Conservation (phyloP, 2,797 vertebrate species). For the Sciaenops ocellatus region DNA sequence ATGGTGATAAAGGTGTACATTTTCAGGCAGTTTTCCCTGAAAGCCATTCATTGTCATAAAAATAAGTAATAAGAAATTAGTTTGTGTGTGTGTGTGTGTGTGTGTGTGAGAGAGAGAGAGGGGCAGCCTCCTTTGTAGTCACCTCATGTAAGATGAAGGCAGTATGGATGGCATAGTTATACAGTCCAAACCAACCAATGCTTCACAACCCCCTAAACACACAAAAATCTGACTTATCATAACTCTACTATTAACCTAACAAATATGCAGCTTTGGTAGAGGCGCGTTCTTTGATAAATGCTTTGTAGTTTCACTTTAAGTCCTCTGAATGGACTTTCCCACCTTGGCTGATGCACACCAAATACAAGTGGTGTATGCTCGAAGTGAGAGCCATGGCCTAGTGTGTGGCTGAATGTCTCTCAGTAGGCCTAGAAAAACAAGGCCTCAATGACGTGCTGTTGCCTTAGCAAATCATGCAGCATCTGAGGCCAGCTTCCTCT, state of each 20-base stretch:
- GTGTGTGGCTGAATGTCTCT: conserved; percentile 53
- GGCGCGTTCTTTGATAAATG: not conserved
- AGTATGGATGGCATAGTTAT: not conserved
- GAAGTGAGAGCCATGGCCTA: conserved; percentile 34
- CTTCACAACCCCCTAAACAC: not conserved
- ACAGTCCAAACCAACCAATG: conserved; percentile 5
- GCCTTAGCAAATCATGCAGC: conserved; percentile 57
- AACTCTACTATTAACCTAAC: not conserved
- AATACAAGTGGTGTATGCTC: conserved; percentile 37
- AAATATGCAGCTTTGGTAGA: not conserved
- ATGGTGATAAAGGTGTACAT: too few relatives aligned
- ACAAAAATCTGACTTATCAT: too few relatives aligned
- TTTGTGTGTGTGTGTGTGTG: too few relatives aligned
- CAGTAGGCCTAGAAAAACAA: conserved; percentile 58
- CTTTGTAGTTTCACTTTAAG: conserved; percentile 3
- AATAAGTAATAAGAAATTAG: too few relatives aligned
- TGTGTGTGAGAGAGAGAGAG: too few relatives aligned
- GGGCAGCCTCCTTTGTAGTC: too few relatives aligned
- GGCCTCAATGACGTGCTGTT: conserved; percentile 63
- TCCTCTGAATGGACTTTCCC: conserved; percentile 17
- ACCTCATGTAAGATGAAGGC: not conserved
- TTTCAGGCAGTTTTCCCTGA: too few relatives aligned
- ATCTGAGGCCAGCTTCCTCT: conserved; percentile 56
- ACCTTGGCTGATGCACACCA: conserved; percentile 18
- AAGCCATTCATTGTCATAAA: too few relatives aligned